phyloP scores from a whole-genome alignment of 2,797 vertebrate genomes.

The Eulemur mongoz region DNA sequence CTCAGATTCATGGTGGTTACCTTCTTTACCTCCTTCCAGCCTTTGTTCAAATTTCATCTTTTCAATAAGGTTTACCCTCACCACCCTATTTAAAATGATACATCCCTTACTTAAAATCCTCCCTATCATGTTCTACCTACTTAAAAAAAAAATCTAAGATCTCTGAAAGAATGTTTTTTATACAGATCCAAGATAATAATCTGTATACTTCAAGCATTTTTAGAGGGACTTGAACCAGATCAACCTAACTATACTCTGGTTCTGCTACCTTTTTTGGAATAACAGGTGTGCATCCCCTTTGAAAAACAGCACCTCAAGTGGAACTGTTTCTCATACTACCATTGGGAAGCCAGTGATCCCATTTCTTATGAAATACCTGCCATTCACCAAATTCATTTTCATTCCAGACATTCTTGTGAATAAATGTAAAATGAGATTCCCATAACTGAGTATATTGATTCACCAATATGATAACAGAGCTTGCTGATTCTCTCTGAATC shows the following conservation, averaged over 20 bases:
- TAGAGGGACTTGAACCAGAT: not conserved
- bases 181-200: not conserved
- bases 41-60: not conserved
- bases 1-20: not conserved
- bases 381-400: not conserved
- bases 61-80: not conserved
- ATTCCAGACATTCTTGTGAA: not conserved
- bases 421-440: not conserved
- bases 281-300: not conserved
- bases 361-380: not conserved
- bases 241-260: not conserved
- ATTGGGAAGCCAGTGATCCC: not conserved
- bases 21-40: not conserved
- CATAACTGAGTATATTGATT: not conserved
- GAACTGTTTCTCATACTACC: not conserved
- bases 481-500: not conserved
- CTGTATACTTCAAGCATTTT: not conserved
- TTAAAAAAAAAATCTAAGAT: not conserved
- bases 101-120: not conserved
- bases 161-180: not conserved
- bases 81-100: not conserved
- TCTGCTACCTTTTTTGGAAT: not conserved
- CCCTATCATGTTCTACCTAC: not conserved
- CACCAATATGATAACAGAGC: not conserved
- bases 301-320: not conserved